Base-by-base conservation (phyloP, 2,113 vertebrate species). In the Arvicanthis niloticus region DNA sequence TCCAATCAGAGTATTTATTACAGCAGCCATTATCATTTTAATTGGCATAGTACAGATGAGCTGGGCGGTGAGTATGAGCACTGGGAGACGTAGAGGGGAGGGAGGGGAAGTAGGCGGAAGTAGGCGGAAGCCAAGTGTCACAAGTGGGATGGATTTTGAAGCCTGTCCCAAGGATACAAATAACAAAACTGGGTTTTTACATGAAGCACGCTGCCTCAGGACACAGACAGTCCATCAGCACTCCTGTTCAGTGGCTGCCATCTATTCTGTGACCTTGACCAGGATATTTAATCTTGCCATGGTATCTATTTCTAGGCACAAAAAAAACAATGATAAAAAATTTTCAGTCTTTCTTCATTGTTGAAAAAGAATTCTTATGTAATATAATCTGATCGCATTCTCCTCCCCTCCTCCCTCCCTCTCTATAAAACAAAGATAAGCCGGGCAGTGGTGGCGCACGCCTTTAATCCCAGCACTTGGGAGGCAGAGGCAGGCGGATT, bases 241-340 rank as follows among this genome's bases (percentile, higher is more conserved):
- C 8, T 19, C 68, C 68, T 87, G 8, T 37, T 89, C 77, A 73
- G 48, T 31, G 3, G 10, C 51, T 85, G 31, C 34, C 51, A 31
- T 58, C 62, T 89, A 84, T 42, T 88, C n/a, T 65, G 11, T 91
- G 73, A 48, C 48, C 22, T 67, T 73, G 70, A 1, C n/a, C 53
- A 60, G 60, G 19, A 12, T 53, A 56, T 3, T 88, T 68, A 73
- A 91, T 40, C 29, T 67, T 68, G 68, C 58, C 58, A 78, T 88
- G 75, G n/a, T 62, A 88, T 95, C 92, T 72, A 45, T 84, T 68
- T 45, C 92, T 48, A 91, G 65, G 5, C 88, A 89, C 45, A 67
- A 81, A 95, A 87, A 94, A 95, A 94, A 78, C 70, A n/a, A 45
- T 60, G 2, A 62, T 84, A n/a, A 42, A 42, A 31, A 42, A 7